These are phyloP conservation scores for Montipora capitata DNA, from an alignment of 92 coral and sea anemone species.

Conservation along the genomic window DNA sequence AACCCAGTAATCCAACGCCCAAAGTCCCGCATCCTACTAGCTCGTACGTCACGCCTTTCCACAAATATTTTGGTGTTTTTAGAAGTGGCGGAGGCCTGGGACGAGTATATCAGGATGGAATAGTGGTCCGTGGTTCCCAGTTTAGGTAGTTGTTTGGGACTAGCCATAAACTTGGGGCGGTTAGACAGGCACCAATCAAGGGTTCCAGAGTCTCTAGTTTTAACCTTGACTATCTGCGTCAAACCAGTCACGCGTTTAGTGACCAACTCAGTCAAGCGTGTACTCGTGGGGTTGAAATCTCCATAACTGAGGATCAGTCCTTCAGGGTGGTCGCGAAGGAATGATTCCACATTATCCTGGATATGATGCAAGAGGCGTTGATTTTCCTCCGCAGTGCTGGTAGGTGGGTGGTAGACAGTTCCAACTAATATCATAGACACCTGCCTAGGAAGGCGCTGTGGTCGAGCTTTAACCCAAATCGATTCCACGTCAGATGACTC, in stretches of 20 bases:
- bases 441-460: constrained; percentile 19
- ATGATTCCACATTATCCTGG: too few relatives aligned
- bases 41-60: background rate
- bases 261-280: background rate
- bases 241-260: constrained; percentile 10
- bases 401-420: constrained; percentile 24
- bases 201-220: too few relatives aligned
- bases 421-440: constrained; percentile 40
- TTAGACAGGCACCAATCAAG: too few relatives aligned
- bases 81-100: background rate
- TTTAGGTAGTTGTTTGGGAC: too few relatives aligned
- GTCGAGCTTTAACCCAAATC: constrained; percentile 34
- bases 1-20: too few relatives aligned
- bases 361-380: too few relatives aligned
- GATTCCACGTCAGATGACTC: constrained; percentile 52
- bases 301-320: constrained; percentile 1
- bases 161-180: too few relatives aligned
- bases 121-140: too few relatives aligned
- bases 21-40: too few relatives aligned
- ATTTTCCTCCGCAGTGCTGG: background rate
- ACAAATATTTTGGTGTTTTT: background rate
- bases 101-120: background rate
- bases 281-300: constrained; percentile 30
- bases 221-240: too few relatives aligned
- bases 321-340: constrained; percentile 53